Base-by-base conservation (phyloP, 1,140 invertebrate genomes). In the Melanaphis sacchari region DNA sequence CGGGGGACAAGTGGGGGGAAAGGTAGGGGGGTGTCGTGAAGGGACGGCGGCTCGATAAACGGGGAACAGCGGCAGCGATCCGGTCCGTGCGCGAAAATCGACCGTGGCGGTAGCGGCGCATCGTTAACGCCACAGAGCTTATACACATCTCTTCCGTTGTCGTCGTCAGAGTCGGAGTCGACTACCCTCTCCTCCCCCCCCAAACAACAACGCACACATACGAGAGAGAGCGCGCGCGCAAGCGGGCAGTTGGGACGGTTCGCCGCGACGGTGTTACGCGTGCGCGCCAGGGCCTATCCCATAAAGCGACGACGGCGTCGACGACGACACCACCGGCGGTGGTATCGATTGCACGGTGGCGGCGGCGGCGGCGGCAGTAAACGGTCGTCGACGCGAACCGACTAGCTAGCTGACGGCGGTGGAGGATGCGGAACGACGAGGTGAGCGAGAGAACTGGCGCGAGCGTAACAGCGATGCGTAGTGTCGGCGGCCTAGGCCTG, bases 121-220 rank as follows among this genome's bases (percentile, higher is more conserved):
- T 90, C 88, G 88, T 90, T 90, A 90, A 90, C 52, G 88, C 52
- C 49, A 36, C 88, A 90, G 24, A 90, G 49, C n/a, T 90, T 90
- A 59, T 31, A 84, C 22, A 26, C 40, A 40, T 59, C 49, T 8
- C 15, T 15, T 49, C 15, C 88, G 18, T 54, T 36, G 18, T 24
- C 88, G 31, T 54, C 49, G 49, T 38, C 49, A n/a, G 59, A 26
- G 22, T 46, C 85, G 59, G n/a, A 31, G 59, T 76, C 59, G 59
- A 76, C 59, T 76, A 49, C 31, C 59, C 59, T 2, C 26, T 31
- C 59, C 59, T n/a, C 31, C 31, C 31, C 9, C 11, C 54, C 1
- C 3, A 52, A 43, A 43, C 18, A 24, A 26, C 54, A 26, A 31
- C 26, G 9, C 4, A 59, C 59, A 66, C 59, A 18, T 5, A n/a